phyloP scores from a whole-genome alignment of 2,113 vertebrate species.

The Mobula hypostoma region DNA sequence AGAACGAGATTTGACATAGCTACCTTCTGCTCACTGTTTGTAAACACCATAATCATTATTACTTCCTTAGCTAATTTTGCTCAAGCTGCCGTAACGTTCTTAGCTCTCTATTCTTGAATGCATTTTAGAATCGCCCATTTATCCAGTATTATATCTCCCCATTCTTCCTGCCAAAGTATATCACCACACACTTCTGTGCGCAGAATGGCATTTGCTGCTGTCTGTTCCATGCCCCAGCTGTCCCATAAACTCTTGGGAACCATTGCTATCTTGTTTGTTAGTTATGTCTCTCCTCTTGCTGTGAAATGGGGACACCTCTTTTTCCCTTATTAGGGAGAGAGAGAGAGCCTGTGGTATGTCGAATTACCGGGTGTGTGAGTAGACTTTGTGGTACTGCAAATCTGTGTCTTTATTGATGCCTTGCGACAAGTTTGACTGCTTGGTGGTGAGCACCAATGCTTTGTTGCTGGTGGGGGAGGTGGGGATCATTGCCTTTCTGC shows the following conservation, averaged over 20 bases:
- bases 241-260: background rate
- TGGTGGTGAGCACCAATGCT: too few species aligned
- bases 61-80: background rate
- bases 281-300: too few species aligned
- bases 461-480: too few species aligned
- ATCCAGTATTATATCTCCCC: background rate
- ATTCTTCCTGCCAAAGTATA: background rate
- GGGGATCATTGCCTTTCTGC: too few species aligned
- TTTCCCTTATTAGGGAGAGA: too few species aligned
- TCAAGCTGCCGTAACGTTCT: too few species aligned
- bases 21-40: background rate
- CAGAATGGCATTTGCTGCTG: background rate
- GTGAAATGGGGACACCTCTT: too few species aligned
- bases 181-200: background rate
- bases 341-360: too few species aligned
- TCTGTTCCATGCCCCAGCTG: background rate
- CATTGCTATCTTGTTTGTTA: background rate
- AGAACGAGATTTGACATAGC: background rate
- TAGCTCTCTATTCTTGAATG: background rate
- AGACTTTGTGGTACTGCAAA: too few species aligned
- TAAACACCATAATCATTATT: background rate
- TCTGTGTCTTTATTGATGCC: too few species aligned
- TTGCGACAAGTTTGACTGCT: too few species aligned
- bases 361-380: too few species aligned
- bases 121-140: background rate